A percentile compares a stretch with the other conserved stretches of the same genome.
Conservation (phyloP, 2,797 vertebrate genomes). For the Lacerta viridis region DNA sequence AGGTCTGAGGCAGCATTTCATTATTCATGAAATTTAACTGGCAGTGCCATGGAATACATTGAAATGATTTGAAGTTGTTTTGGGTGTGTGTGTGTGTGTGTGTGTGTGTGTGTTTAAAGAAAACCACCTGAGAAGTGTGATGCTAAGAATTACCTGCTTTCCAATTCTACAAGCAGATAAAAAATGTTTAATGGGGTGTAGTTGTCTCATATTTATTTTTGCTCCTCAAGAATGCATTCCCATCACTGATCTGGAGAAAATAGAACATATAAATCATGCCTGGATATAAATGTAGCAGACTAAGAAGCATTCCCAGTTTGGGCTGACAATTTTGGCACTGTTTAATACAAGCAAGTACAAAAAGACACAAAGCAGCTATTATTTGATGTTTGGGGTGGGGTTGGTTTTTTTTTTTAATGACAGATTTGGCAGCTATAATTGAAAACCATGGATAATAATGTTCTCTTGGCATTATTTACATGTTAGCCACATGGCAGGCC, state of each 20-base stretch:
- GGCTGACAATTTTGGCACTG: neutral
- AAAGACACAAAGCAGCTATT: slow-evolving; percentile 17
- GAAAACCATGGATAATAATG: slow-evolving; percentile 1
- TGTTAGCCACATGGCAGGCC: neutral
- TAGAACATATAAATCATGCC: slow-evolving; percentile 65
- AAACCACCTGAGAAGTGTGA: slow-evolving; percentile 30
- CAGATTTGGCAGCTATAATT: neutral
- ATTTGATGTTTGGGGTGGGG: neutral
- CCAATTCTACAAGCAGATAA: slow-evolving; percentile 41
- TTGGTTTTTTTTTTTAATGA: neutral
- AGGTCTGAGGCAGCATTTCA: slow-evolving; percentile 21
- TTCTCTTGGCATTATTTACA: neutral
- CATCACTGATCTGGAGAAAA: slow-evolving; percentile 71
- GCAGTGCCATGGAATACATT: slow-evolving; percentile 38
- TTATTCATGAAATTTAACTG: slow-evolving; percentile 46
- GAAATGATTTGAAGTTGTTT: slow-evolving; percentile 31
- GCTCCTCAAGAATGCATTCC: slow-evolving; percentile 42
- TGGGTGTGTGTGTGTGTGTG: neutral
- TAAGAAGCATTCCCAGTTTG: slow-evolving; percentile 47
- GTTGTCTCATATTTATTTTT: slow-evolving; percentile 50
- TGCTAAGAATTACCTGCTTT: slow-evolving; percentile 22
- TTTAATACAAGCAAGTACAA: slow-evolving; percentile 52
- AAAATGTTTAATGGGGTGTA: slow-evolving; percentile 47
- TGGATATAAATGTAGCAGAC: slow-evolving; percentile 56
- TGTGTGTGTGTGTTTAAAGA: too few relatives aligned